Evolutionary conservation across 1,140 invertebrate species (phyloP).

Genomic region (Agrilus planipennis): DNA sequence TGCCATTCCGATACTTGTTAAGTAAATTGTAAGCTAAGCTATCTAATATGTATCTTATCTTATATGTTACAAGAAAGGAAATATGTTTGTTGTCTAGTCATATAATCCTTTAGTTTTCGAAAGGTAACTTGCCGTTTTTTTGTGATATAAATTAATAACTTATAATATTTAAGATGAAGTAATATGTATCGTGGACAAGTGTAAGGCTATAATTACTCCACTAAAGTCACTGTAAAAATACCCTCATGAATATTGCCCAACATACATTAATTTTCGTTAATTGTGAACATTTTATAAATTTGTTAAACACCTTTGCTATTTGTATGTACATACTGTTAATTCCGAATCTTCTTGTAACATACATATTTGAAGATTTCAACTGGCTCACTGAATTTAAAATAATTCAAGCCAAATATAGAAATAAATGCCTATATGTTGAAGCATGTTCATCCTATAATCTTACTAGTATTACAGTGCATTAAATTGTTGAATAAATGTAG

Average conservation of each 20-base stretch:
- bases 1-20: too few species aligned
- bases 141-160: too few species aligned
- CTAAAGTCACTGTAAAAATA: background rate
- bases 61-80: too few species aligned
- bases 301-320: slow-evolving; percentile 5
- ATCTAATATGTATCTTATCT: too few species aligned
- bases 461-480: slow-evolving; percentile 24
- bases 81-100: too few species aligned
- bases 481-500: slow-evolving; percentile 32
- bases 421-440: slow-evolving; percentile 22
- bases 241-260: background rate
- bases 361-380: slow-evolving; percentile 12
- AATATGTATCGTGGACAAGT: too few species aligned
- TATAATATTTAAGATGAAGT: too few species aligned
- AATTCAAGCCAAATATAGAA: slow-evolving; percentile 2
- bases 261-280: background rate
- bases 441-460: slow-evolving; percentile 27
- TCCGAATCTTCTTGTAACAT: slow-evolving; percentile 2
- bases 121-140: too few species aligned
- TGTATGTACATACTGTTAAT: slow-evolving; percentile 7
- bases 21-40: too few species aligned
- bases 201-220: background rate
- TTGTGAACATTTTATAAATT: slow-evolving; percentile 6
- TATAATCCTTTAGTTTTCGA: too few species aligned
- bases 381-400: slow-evolving; percentile 12